A percentile compares a stretch with the other conserved stretches of the same genome.
These are phyloP conservation scores for Amphiprion clarkii DNA, from an alignment of 2,797 vertebrate species.

Conservation along the genomic window DNA sequence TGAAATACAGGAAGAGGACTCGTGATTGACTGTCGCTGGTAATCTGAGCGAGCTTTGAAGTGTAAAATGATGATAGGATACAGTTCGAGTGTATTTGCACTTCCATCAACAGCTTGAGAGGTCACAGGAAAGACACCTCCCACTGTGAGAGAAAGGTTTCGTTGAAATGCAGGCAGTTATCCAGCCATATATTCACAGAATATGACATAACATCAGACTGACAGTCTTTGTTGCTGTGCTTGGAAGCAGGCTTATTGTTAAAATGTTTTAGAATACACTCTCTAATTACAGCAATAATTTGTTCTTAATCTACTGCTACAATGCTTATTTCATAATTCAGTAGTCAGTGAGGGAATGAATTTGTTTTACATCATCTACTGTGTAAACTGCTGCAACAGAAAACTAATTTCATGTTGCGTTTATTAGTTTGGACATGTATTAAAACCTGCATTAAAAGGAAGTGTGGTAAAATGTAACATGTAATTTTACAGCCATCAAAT, in stretches of 20 bases:
- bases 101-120: constrained; percentile 49
- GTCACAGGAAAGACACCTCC: constrained; percentile 30
- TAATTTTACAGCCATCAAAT: too few relatives aligned
- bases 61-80: constrained; percentile 51
- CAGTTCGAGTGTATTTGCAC: constrained; percentile 56
- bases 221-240: constrained; percentile 2
- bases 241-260: background rate
- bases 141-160: constrained; percentile 10
- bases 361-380: background rate
- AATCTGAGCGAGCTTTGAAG: constrained; percentile 60
- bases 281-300: background rate
- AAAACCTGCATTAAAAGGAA: background rate
- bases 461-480: background rate
- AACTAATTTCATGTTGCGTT: background rate
- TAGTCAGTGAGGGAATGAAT: background rate
- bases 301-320: background rate
- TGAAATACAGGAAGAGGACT: constrained; percentile 40
- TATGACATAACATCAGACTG: background rate
- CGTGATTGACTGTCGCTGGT: constrained; percentile 49
- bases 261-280: background rate
- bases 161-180: constrained; percentile 13
- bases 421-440: background rate
- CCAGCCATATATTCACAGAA: constrained; percentile 13
- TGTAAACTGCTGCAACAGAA: background rate
- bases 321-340: background rate